These are phyloP conservation scores for Scaptomyza tumidula DNA, from an alignment of 2,888 invertebrate species.

Conservation along the genomic window DNA sequence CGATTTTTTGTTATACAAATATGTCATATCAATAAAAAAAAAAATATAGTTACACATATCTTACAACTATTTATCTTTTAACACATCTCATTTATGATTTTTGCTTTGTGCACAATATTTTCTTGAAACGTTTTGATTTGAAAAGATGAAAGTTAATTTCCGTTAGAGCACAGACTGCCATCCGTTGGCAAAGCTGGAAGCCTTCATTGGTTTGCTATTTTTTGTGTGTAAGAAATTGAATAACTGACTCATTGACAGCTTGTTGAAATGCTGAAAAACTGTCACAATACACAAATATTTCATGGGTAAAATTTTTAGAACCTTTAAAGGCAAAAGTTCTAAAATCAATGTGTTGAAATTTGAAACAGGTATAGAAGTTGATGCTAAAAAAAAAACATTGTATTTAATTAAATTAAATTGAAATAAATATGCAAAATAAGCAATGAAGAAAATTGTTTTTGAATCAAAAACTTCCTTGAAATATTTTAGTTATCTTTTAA, in stretches of 20 bases:
- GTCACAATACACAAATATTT: neutral
- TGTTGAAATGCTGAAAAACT: slow-evolving; percentile 16
- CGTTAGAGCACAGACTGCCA: slow-evolving; percentile 41
- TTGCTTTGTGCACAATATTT: slow-evolving; percentile 9
- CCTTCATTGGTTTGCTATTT: slow-evolving; percentile 14
- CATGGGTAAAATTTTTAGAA: too few relatives aligned
- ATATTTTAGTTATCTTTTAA: too few relatives aligned
- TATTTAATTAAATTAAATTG: too few relatives aligned
- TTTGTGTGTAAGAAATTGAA: slow-evolving; percentile 17
- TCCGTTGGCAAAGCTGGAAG: slow-evolving; percentile 20
- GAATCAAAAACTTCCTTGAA: too few relatives aligned
- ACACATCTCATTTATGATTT: neutral
- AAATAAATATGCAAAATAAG: too few relatives aligned
- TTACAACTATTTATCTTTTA: slow-evolving; percentile 6
- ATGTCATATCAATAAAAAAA: neutral
- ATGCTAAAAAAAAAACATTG: neutral
- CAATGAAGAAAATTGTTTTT: too few relatives aligned
- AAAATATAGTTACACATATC: neutral
- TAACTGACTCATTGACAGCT: slow-evolving; percentile 39
- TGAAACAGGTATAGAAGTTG: neutral
- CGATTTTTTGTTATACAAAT: neutral
- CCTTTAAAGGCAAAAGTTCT: too few relatives aligned
- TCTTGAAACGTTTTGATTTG: slow-evolving; percentile 56
- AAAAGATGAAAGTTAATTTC: slow-evolving; percentile 77
- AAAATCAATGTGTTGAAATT: neutral